Evolutionary conservation across 2,797 vertebrate genomes (phyloP).

Genomic region (Smutsia gigantea): DNA sequence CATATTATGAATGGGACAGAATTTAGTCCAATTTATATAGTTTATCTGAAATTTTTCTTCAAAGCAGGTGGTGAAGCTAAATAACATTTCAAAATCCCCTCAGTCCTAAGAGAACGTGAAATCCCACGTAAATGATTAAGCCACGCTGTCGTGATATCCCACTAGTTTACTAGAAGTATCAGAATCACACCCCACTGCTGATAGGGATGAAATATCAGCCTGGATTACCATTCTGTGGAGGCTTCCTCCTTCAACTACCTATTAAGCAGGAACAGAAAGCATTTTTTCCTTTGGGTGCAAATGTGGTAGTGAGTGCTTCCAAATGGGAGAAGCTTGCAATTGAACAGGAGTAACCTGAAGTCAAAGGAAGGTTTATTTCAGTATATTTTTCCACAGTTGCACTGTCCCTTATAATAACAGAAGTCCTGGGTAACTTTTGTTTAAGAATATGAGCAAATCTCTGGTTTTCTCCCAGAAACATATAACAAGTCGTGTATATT

Average conservation of each 20-base stretch:
- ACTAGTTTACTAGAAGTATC: not conserved
- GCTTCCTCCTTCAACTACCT: not conserved
- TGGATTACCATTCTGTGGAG: not conserved
- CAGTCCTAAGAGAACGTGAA: not conserved
- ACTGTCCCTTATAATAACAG: not conserved
- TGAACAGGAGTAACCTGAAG: not conserved
- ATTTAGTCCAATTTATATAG: not conserved
- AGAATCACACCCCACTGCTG: not conserved
- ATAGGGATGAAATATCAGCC: not conserved
- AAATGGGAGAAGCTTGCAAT: not conserved
- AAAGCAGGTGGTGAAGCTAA: not conserved
- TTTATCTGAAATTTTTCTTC: not conserved
- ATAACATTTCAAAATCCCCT: not conserved
- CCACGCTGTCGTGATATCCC: not conserved
- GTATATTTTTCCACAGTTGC: not conserved
- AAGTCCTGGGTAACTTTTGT: not conserved
- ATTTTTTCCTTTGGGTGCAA: not conserved
- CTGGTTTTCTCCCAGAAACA: not conserved
- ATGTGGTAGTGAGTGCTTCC: not conserved
- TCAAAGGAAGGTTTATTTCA: not conserved
- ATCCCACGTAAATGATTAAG: not conserved
- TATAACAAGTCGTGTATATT: not conserved
- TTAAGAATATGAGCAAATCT: slow-evolving; percentile 34
- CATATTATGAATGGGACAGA: not conserved
- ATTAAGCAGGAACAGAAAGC: slow-evolving; percentile 14